Percentiles rank a stretch among this genome's conserved stretches.
Evolutionary conservation across 2,888 invertebrate species (phyloP).

Genomic region (Dione juno): DNA sequence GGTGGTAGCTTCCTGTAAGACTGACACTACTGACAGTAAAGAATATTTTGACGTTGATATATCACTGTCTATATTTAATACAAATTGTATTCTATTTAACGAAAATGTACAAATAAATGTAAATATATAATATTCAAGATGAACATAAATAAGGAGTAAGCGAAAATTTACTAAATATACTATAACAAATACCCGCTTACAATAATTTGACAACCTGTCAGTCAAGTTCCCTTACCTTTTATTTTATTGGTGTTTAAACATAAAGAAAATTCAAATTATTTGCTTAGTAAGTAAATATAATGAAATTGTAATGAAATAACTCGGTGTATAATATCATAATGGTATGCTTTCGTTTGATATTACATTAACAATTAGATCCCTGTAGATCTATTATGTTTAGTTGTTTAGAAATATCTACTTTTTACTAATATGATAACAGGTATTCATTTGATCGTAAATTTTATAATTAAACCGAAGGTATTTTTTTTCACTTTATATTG

Average conservation of each 20-base stretch:
- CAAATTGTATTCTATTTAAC: too few species aligned
- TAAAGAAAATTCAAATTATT: constrained; percentile 16
- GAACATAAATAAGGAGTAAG: not conserved
- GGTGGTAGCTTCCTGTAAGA: too few species aligned
- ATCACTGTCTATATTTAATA: too few species aligned
- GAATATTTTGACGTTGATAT: too few species aligned
- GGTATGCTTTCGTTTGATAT: not conserved
- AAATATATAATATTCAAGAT: not conserved
- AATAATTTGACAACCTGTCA: constrained; percentile 21
- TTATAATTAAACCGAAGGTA: too few species aligned
- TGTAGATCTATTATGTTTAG: not conserved
- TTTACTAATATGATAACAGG: not conserved
- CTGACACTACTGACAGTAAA: too few species aligned
- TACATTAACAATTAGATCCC: not conserved
- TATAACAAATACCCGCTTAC: constrained; percentile 17
- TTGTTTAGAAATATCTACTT: not conserved
- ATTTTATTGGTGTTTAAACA: constrained; percentile 11
- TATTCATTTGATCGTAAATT: not conserved
- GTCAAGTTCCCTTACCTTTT: constrained; percentile 19
- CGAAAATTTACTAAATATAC: constrained; percentile 20
- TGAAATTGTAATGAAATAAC: constrained; percentile 15
- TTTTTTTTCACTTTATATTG: too few species aligned
- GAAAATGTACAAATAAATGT: not conserved
- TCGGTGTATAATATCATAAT: not conserved
- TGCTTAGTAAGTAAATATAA: constrained; percentile 4